Conservation (phyloP, 2,113 vertebrate genomes). For the Paramormyrops kingsleyae region DNA sequence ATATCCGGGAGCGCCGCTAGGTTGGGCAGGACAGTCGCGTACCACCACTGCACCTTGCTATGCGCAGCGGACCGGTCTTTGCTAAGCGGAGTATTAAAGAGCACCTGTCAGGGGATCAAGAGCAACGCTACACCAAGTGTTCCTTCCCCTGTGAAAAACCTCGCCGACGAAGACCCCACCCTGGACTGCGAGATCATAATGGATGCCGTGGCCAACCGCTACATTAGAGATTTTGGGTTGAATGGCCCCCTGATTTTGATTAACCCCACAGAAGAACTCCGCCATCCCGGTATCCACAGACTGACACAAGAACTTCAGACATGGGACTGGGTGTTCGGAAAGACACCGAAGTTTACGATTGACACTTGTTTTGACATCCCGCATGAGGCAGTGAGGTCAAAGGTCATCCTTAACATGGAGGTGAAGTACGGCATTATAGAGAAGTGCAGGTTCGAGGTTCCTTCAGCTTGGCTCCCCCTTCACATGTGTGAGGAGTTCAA, state of each 20-base stretch:
- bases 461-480: slow-evolving; percentile 66
- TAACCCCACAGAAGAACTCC: slow-evolving; percentile 67
- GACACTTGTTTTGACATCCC: slow-evolving; percentile 56
- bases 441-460: slow-evolving; percentile 58
- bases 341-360: slow-evolving; percentile 79
- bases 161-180: slow-evolving; percentile 71
- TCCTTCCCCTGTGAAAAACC: slow-evolving; percentile 74
- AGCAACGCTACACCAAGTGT: slow-evolving; percentile 86
- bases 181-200: slow-evolving; percentile 69
- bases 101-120: slow-evolving; percentile 68
- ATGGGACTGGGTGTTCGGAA: slow-evolving; percentile 92
- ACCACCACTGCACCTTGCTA: slow-evolving; percentile 90
- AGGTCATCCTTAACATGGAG: slow-evolving; percentile 60
- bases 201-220: slow-evolving; percentile 68
- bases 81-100: slow-evolving; percentile 69
- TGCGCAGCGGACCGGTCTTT: slow-evolving; percentile 64
- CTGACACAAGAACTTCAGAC: slow-evolving; percentile 64
- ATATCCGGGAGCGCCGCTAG: slow-evolving; percentile 90
- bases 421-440: slow-evolving; percentile 76
- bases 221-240: slow-evolving; percentile 59
- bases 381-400: slow-evolving; percentile 40
- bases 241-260: slow-evolving; percentile 50
- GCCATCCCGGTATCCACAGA: slow-evolving; percentile 67
- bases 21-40: slow-evolving; percentile 74
- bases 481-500: slow-evolving; percentile 55